Evolutionary conservation across 2,888 invertebrate species (phyloP), one percentile per base, ranked within the genome.

Genomic region (Xestia xanthographa): DNA sequence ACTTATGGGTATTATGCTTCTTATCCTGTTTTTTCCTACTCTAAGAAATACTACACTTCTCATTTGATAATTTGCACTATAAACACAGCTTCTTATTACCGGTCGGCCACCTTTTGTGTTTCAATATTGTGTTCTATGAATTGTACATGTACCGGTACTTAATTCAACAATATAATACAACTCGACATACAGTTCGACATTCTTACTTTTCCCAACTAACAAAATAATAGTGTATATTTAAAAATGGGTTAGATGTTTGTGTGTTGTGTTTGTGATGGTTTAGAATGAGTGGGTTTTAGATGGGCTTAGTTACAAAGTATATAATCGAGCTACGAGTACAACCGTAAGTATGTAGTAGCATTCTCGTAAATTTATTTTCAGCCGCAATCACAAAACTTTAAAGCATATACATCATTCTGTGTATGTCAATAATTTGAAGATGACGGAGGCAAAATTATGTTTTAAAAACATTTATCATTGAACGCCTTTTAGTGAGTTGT

Each of bases 61-160:
- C 22, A 58, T 69, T 80, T 63, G 26, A 17, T 70, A 53, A 72
- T 84, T 80, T 66, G 22, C 58, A 34, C 56, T 56, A 48, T 67
- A 72, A 63, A 63, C 56, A 60, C 9, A 58, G 45, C n/a, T 80
- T 45, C 12, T 26, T 43, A 50, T 58, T 50, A 38, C 66, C 20
- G 14, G 12, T 17, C 17, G 8, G 9, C 17, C 14, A 34, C n/a
- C 26, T 29, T 63, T 8, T 63, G 22, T 60, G 9, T 8, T 48
- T 50, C 41, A 60, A 80, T 50, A 34, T 50, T 41, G 58, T 60
- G 41, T 5, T 34, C 0, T 22, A 22, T 72, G 66, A 62, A 72
- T 56, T 43, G n/a, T n/a, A n/a, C 22, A 12, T 38, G 8, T 12
- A 11, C 14, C 5, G 17, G 22, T 4, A 41, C 29, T 22, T 4